These are phyloP conservation scores for Alloscopus bannaensis DNA, from an alignment of 2,888 invertebrate species.

Conservation along the genomic window DNA sequence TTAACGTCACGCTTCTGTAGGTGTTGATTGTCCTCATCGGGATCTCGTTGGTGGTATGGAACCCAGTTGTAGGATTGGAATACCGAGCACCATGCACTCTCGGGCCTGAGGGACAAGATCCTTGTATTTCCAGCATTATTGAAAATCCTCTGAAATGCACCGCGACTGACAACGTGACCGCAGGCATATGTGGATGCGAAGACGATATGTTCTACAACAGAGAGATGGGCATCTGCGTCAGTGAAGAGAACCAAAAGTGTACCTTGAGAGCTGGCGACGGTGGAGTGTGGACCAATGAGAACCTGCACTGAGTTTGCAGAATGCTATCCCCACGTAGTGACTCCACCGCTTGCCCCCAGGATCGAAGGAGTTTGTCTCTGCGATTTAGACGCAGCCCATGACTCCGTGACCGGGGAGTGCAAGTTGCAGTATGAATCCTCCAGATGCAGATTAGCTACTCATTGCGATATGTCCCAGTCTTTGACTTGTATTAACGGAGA, in stretches of 20 bases:
- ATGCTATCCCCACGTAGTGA: conserved; percentile 16
- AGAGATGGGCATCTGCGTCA: conserved; percentile 22
- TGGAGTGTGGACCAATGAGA: too few species aligned
- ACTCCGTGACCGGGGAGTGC: not conserved
- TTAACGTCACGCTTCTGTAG: not conserved
- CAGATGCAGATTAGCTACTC: not conserved
- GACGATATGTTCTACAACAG: conserved; percentile 13
- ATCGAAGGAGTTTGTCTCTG: conserved; percentile 30
- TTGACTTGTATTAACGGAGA: conserved; percentile 31
- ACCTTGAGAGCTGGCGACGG: conserved; percentile 4
- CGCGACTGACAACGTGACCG: not conserved
- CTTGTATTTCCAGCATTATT: not conserved
- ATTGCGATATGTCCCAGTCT: conserved; percentile 19
- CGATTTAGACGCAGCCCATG: not conserved
- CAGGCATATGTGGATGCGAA: conserved; percentile 14
- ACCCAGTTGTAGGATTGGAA: not conserved
- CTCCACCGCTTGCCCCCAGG: not conserved
- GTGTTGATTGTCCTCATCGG: not conserved
- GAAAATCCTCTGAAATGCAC: conserved; percentile 9
- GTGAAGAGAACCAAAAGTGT: conserved; percentile 7
- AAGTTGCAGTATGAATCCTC: conserved; percentile 14
- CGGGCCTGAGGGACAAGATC: not conserved
- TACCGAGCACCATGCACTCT: conserved; percentile 18
- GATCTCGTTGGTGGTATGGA: not conserved
- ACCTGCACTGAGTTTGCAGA: conserved; percentile 35